Evolutionary conservation across 2,797 vertebrate species (phyloP).

Genomic region (Caiman crocodilus): DNA sequence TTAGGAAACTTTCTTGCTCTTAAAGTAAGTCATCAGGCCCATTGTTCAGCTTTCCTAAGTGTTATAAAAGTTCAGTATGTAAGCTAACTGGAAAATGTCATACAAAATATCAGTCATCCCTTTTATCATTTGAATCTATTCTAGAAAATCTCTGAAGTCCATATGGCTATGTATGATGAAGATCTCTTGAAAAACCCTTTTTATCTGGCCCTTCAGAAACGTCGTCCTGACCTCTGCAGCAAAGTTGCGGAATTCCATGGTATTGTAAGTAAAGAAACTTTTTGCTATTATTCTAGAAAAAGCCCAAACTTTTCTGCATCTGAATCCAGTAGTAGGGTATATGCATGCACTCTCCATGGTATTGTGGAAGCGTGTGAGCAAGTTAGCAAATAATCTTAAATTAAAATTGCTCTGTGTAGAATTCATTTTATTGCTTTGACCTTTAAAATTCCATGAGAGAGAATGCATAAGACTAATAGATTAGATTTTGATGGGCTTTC

Average conservation of each 20-base stretch:
- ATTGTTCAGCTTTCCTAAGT: background rate
- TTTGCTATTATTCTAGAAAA: no score
- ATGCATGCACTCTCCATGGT: no score
- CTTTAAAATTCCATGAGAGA: background rate
- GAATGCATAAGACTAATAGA: background rate
- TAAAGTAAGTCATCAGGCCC: background rate
- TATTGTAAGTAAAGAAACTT: slow-evolving; percentile 86
- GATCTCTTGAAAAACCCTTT: slow-evolving; percentile 96
- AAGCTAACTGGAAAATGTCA: background rate
- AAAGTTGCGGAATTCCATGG: slow-evolving; percentile 91
- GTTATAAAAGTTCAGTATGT: fast-evolving
- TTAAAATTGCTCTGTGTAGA: background rate
- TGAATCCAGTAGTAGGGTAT: no score
- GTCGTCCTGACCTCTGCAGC: slow-evolving; percentile 89
- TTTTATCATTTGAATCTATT: background rate
- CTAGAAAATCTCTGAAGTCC: slow-evolving; percentile 81
- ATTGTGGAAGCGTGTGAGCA: background rate
- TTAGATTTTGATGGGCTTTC: background rate
- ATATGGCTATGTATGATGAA: slow-evolving; percentile 99
- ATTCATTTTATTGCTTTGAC: background rate
- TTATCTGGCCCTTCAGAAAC: slow-evolving; percentile 93
- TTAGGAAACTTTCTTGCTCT: background rate
- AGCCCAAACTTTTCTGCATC: no score
- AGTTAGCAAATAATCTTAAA: background rate
- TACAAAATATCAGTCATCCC: background rate